phyloP scores from a whole-genome alignment of 2,888 invertebrate genomes.

The Seira musarum region DNA sequence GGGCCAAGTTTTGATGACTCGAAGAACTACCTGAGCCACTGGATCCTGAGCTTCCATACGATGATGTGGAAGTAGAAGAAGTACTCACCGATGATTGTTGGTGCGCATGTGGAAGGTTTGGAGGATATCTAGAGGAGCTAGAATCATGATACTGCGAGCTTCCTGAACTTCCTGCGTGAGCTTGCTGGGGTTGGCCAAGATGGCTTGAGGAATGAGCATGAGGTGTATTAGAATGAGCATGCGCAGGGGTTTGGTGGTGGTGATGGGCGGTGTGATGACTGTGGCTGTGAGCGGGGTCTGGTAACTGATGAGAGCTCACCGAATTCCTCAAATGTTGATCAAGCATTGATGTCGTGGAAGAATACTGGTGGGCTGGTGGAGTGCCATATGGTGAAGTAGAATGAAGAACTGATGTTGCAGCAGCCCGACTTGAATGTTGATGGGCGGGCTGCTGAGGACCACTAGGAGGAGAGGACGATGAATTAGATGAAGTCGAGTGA shows the following conservation, averaged over 20 bases:
- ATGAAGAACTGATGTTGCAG: slow-evolving; percentile 43
- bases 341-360: slow-evolving; percentile 23
- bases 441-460: slow-evolving; percentile 50
- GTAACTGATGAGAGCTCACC: slow-evolving; percentile 30
- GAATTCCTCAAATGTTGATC: slow-evolving; percentile 38
- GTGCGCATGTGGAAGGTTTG: slow-evolving; percentile 61
- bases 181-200: slow-evolving; percentile 49
- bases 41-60: slow-evolving; percentile 26
- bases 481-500: slow-evolving; percentile 9
- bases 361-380: slow-evolving; percentile 29
- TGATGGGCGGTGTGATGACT: not conserved
- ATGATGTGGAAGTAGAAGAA: slow-evolving; percentile 37
- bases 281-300: slow-evolving; percentile 40
- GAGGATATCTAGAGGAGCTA: slow-evolving; percentile 57
- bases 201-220: slow-evolving; percentile 42
- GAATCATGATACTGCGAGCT: slow-evolving; percentile 57
- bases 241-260: slow-evolving; percentile 46
- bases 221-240: slow-evolving; percentile 56
- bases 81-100: slow-evolving; percentile 42
- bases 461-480: slow-evolving; percentile 21
- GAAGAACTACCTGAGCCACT: slow-evolving; percentile 18
- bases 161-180: slow-evolving; percentile 42
- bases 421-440: slow-evolving; percentile 43
- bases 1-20: slow-evolving; percentile 49
- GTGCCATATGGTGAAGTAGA: slow-evolving; percentile 33